Evolutionary conservation across 2,797 vertebrate species (phyloP).

Genomic region (Ciconia nigra): DNA sequence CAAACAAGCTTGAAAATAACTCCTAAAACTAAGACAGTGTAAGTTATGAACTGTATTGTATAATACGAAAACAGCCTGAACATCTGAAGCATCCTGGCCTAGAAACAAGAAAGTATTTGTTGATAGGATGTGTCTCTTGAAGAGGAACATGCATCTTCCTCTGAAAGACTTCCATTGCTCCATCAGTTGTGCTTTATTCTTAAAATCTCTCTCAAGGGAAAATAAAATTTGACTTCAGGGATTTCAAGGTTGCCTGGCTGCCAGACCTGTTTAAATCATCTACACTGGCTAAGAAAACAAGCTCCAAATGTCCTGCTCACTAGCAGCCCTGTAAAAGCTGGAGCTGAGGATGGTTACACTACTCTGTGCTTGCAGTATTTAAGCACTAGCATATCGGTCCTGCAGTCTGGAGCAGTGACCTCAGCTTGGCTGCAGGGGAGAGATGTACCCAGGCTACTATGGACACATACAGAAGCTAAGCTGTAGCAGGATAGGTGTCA

Average conservation of each 20-base stretch:
- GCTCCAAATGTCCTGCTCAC: constrained; percentile 6
- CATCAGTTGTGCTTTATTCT: not conserved
- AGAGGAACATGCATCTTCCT: not conserved
- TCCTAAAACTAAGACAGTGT: not conserved
- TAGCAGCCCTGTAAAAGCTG: not conserved
- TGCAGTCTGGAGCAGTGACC: not conserved
- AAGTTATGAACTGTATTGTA: not conserved
- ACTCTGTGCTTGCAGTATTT: not conserved
- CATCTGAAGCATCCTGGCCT: not conserved
- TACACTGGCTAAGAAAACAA: not conserved
- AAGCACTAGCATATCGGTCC: not conserved
- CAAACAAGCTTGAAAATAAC: not conserved
- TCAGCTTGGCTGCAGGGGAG: not conserved
- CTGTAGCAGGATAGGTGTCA: not conserved
- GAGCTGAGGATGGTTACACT: not conserved
- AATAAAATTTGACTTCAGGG: not conserved
- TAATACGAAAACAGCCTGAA: not conserved
- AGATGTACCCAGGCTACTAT: not conserved
- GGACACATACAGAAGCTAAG: not conserved
- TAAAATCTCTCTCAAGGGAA: not conserved
- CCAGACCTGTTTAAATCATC: constrained; percentile 29
- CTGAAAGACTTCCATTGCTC: not conserved
- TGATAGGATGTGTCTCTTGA: not conserved
- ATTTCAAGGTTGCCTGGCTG: not conserved
- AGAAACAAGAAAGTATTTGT: not conserved